Percentiles rank a stretch among this genome's conserved stretches.
Evolutionary conservation across 2,113 vertebrate genomes (phyloP).

Genomic region (Tenrec ecaudatus): DNA sequence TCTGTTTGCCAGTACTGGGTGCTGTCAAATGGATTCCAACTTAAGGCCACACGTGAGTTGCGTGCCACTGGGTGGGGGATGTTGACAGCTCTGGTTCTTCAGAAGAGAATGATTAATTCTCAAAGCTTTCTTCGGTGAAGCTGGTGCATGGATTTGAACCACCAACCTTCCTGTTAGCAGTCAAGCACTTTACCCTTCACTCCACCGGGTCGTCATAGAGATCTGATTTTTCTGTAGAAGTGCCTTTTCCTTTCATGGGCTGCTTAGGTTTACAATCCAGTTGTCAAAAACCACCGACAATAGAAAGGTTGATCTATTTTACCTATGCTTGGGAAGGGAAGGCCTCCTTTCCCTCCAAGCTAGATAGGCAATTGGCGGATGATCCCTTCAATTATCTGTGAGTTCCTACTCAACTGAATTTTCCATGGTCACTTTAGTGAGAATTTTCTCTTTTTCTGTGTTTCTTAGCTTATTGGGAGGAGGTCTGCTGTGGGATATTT

Average conservation of each 20-base stretch:
- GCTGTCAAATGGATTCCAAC: too few relatives aligned
- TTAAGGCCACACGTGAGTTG: too few relatives aligned
- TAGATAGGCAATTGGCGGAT: slow-evolving; percentile 41
- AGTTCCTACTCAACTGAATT: slow-evolving; percentile 45
- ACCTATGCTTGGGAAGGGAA: slow-evolving; percentile 47
- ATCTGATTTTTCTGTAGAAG: slow-evolving; percentile 19
- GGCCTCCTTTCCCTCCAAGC: slow-evolving; percentile 15
- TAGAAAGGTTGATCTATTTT: slow-evolving; percentile 36
- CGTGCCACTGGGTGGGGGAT: background rate
- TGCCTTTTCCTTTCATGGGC: background rate
- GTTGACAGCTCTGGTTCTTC: background rate
- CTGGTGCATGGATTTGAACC: background rate
- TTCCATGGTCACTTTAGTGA: slow-evolving; percentile 28
- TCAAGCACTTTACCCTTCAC: background rate
- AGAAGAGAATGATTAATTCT: background rate
- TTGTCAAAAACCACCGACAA: background rate
- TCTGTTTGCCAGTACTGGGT: too few relatives aligned
- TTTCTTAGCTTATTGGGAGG: slow-evolving; percentile 42
- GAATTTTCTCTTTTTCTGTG: slow-evolving; percentile 46
- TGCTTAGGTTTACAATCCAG: background rate
- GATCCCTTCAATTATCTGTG: background rate
- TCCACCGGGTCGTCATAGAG: background rate
- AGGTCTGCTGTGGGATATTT: slow-evolving; percentile 35
- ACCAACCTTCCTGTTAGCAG: background rate
- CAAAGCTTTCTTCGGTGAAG: background rate